phyloP scores from a whole-genome alignment of 2,113 vertebrate genomes.

The Boulengeromyrus knoepffleri region DNA sequence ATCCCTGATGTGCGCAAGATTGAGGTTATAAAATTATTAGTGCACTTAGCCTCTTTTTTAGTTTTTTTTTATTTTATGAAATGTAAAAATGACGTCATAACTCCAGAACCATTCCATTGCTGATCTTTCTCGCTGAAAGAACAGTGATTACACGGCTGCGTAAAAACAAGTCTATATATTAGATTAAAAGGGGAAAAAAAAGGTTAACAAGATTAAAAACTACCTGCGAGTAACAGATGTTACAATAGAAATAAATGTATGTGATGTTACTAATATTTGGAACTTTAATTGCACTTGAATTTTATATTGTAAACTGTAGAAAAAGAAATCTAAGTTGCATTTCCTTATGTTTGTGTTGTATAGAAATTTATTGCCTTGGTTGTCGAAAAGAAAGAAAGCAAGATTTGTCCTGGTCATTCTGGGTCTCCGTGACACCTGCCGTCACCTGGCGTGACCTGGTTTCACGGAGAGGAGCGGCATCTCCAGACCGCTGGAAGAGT shows the following conservation, averaged over 20 bases:
- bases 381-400: slow-evolving; percentile 15
- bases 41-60: slow-evolving; percentile 45
- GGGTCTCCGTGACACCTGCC: background rate
- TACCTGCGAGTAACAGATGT: slow-evolving; percentile 60
- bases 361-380: slow-evolving; percentile 48
- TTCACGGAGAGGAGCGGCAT: slow-evolving; percentile 2
- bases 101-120: slow-evolving; percentile 21
- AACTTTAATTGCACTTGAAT: slow-evolving; percentile 74
- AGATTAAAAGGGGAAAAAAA: slow-evolving; percentile 28
- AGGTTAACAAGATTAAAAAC: slow-evolving; percentile 49
- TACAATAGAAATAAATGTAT: slow-evolving; percentile 58
- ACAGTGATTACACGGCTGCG: slow-evolving; percentile 23
- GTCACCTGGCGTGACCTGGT: background rate
- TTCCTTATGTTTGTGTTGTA: slow-evolving; percentile 52
- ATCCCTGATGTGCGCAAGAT: slow-evolving; percentile 43
- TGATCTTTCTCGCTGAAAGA: slow-evolving; percentile 26
- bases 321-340: slow-evolving; percentile 43
- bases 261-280: slow-evolving; percentile 69
- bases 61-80: slow-evolving; percentile 12
- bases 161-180: slow-evolving; percentile 36
- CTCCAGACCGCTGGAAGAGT: background rate
- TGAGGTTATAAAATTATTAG: slow-evolving; percentile 33
- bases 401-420: background rate
- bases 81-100: slow-evolving; percentile 23
- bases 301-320: slow-evolving; percentile 64